Evolutionary conservation across 2,888 invertebrate species (phyloP).

Genomic region (Phalangium opilio): DNA sequence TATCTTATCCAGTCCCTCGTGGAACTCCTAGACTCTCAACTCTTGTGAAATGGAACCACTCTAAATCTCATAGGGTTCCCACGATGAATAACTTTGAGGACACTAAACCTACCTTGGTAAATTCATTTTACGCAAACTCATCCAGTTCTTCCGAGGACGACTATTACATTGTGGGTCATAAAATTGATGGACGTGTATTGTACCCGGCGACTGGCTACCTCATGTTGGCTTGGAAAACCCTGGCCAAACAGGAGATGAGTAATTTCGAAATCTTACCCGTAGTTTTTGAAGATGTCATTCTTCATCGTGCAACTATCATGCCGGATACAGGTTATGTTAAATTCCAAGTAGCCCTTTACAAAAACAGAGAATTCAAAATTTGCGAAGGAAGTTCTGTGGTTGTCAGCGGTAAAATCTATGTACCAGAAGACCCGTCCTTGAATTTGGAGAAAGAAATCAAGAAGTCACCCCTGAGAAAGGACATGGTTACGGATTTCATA

Average conservation of each 20-base stretch:
- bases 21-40: slow-evolving; percentile 83
- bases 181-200: slow-evolving; percentile 38
- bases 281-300: slow-evolving; percentile 72
- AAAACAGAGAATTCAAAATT: slow-evolving; percentile 72
- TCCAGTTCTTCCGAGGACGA: slow-evolving; percentile 42
- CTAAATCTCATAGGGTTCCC: too few species aligned
- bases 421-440: slow-evolving; percentile 44
- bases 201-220: slow-evolving; percentile 39
- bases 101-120: too few species aligned
- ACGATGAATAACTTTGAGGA: too few species aligned
- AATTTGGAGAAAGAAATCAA: slow-evolving; percentile 25
- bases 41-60: slow-evolving; percentile 82
- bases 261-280: slow-evolving; percentile 66
- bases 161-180: slow-evolving; percentile 55
- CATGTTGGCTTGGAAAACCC: slow-evolving; percentile 66
- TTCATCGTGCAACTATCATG: slow-evolving; percentile 84
- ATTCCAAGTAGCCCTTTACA: slow-evolving; percentile 65
- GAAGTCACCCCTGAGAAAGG: slow-evolving; percentile 7
- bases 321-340: slow-evolving; percentile 60
- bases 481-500: slow-evolving; percentile 7
- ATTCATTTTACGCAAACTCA: slow-evolving; percentile 18
- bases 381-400: slow-evolving; percentile 69
- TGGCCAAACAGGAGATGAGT: slow-evolving; percentile 58
- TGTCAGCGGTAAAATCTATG: slow-evolving; percentile 58
- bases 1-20: slow-evolving; percentile 68